Evolutionary conservation across 2,888 invertebrate species (phyloP).

Genomic region (Axea sp.): DNA sequence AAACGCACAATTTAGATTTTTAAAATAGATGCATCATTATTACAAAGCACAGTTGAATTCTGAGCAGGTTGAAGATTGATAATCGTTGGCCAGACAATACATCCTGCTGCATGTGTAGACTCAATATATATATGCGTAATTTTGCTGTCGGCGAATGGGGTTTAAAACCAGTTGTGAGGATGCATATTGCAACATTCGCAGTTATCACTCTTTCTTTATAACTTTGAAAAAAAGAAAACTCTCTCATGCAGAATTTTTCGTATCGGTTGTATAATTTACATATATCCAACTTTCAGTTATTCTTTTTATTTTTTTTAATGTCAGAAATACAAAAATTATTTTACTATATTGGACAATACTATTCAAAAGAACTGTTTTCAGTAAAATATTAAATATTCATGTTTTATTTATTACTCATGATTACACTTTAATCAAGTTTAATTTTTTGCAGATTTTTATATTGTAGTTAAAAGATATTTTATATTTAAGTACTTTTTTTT

Average conservation of each 20-base stretch:
- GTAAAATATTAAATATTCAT: too few species aligned
- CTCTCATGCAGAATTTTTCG: constrained; percentile 23
- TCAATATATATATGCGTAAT: constrained; percentile 35
- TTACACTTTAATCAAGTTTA: too few species aligned
- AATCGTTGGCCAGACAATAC: constrained; percentile 53
- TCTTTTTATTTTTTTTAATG: background rate
- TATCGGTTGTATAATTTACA: constrained; percentile 19
- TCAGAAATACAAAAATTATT: background rate
- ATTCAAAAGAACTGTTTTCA: too few species aligned
- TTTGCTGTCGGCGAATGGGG: constrained; percentile 31
- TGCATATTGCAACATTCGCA: constrained; percentile 52
- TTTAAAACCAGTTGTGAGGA: constrained; percentile 21
- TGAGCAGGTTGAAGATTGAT: constrained; percentile 32
- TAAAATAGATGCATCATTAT: constrained; percentile 25
- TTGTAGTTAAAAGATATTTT: too few species aligned
- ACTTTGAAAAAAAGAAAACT: constrained; percentile 24
- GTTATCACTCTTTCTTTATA: constrained; percentile 46
- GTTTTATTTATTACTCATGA: too few species aligned
- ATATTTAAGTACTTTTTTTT: too few species aligned
- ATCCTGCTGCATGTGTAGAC: constrained; percentile 13
- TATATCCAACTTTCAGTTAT: constrained; percentile 1
- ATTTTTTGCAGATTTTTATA: too few species aligned
- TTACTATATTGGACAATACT: background rate
- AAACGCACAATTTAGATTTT: constrained; percentile 23
- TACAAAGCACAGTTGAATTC: constrained; percentile 31